Percentiles rank a stretch among this genome's conserved stretches.
phyloP scores from a whole-genome alignment of 2,113 vertebrate species.

The Nothobranchius kuhntae region DNA sequence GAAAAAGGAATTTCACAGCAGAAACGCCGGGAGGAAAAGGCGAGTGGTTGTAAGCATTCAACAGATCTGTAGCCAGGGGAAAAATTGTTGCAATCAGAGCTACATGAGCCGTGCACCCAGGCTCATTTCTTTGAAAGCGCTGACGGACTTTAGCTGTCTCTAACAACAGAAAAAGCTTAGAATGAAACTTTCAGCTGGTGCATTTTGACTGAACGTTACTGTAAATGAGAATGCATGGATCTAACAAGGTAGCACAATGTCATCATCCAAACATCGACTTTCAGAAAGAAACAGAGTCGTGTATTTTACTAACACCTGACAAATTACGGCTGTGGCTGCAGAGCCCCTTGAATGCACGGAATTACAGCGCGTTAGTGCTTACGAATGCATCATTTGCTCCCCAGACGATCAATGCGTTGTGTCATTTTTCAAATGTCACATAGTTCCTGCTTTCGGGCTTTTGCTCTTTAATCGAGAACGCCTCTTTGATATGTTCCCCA shows the following conservation, averaged over 20 bases:
- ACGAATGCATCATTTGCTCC: neutral
- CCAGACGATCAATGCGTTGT: neutral
- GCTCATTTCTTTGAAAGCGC: slow-evolving; percentile 33
- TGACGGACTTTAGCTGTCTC: slow-evolving; percentile 24
- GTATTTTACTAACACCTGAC: neutral
- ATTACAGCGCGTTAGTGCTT: neutral
- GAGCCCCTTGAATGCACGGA: neutral
- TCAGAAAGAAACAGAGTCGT: neutral
- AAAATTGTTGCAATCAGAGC: slow-evolving; percentile 46
- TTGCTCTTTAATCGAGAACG: slow-evolving; percentile 11
- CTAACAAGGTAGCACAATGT: neutral
- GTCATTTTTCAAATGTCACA: neutral
- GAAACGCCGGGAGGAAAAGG: neutral
- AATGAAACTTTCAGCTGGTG: neutral
- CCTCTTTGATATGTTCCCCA: slow-evolving; percentile 17
- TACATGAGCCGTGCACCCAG: slow-evolving; percentile 43
- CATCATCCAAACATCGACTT: neutral
- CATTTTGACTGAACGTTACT: neutral
- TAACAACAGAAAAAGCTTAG: neutral
- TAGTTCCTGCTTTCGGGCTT: neutral
- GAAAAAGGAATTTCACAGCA: slow-evolving; percentile 31
- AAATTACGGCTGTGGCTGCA: neutral
- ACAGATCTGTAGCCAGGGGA: slow-evolving; percentile 44
- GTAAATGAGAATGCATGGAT: neutral
- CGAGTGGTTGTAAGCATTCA: slow-evolving; percentile 35